Base-by-base conservation (phyloP, 2,797 vertebrate species). In the Hippoglossus hippoglossus region DNA sequence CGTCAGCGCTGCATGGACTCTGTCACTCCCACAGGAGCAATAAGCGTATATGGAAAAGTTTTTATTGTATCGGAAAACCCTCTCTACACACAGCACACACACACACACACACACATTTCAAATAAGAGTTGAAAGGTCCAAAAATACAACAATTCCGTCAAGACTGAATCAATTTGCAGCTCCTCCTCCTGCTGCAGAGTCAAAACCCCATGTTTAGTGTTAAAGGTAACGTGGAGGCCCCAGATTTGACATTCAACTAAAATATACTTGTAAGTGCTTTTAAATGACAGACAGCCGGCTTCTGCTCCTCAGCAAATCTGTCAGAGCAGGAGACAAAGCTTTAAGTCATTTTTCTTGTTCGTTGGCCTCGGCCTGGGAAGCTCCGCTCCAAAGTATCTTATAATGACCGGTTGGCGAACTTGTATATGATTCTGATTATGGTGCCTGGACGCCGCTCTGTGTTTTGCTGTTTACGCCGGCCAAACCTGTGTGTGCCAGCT, bases 361-460 rank as follows among this genome's bases (percentile, higher is more conserved):
- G 69, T 1, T 70, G 67, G 67, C 76, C 59, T 52, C 1, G 47
- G 44, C 28, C 31, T 25, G 8, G 50, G 69, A 72, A 46, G 21
- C 81, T 69, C 62, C 0, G 59, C 71, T 75, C 71, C 69, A 65
- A 69, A 92, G 82, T 74, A 58, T 78, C 74, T 87, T 91, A 81
- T 92, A 94, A 93, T 90, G 71, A 94, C 52, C 13, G 57, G 77
- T 85, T 91, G 87, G 87, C 77, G 75, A 70, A 77, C 81, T 79
- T 82, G 83, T 89, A 81, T 91, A 86, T 74, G 87, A 89, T 82
- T 85, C 63, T 86, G 88, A 93, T 89, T 85, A 89, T 78, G 85
- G 87, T 73, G 73, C 69, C 75, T 80, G 81, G 86, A 89, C 64
- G 28, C 69, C 19, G 54, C 80, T 87, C 84, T 89, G 83, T 80